These are phyloP conservation scores for Siniperca scherzeri DNA, from an alignment of 2,797 vertebrate species.

Conservation along the genomic window DNA sequence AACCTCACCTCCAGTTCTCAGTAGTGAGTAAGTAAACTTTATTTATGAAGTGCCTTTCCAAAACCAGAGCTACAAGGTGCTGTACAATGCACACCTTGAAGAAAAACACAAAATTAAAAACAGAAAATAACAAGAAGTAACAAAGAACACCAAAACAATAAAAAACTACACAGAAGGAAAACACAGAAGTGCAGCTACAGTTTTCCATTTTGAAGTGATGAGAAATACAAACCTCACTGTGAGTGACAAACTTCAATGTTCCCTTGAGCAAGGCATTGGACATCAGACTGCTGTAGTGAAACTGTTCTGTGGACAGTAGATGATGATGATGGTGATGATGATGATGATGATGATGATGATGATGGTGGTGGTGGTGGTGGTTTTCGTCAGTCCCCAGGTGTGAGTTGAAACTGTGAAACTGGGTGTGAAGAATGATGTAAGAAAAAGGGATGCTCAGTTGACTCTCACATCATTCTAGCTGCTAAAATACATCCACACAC, in stretches of 20 bases:
- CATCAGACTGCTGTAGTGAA: constrained; percentile 8
- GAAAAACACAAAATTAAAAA: no score
- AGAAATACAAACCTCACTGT: background rate
- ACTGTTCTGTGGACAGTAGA: constrained; percentile 16
- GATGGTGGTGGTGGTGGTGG: background rate
- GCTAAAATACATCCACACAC: constrained; percentile 17
- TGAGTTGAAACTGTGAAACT: constrained; percentile 50
- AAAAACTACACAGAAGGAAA: no score
- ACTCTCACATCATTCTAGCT: constrained; percentile 9
- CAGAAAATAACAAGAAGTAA: no score
- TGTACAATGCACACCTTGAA: no score
- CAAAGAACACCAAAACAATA: no score
- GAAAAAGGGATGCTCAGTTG: constrained; percentile 11
- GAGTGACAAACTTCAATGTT: background rate
- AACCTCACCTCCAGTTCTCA: no score
- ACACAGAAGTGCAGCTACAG: background rate
- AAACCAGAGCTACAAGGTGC: no score
- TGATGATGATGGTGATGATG: background rate
- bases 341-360: background rate
- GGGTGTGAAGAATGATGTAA: constrained; percentile 35
- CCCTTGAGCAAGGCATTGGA: constrained; percentile 11
- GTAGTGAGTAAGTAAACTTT: no score
- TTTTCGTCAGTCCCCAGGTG: constrained; percentile 31
- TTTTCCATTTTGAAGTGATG: background rate
- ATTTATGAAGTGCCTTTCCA: no score